Conservation (phyloP, 2,797 vertebrate species). For the Pangasius sanitwongsei region DNA sequence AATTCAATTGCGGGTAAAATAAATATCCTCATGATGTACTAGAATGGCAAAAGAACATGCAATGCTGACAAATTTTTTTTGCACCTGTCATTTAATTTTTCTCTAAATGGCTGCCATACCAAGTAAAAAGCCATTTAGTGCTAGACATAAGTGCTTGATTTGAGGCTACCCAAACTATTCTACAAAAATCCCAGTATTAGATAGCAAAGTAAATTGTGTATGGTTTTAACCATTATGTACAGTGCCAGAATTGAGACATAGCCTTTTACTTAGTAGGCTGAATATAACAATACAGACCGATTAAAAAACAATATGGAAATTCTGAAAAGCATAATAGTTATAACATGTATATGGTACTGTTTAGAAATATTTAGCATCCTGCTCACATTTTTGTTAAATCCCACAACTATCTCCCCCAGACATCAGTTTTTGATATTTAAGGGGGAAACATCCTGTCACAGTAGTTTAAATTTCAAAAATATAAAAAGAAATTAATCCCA, state of each 20-base stretch:
- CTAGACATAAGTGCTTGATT: background rate
- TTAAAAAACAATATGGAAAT: background rate
- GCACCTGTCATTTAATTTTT: background rate
- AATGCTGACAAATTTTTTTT: background rate
- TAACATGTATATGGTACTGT: background rate
- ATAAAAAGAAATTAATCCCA: background rate
- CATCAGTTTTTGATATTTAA: background rate
- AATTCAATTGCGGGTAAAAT: background rate
- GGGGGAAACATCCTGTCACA: background rate
- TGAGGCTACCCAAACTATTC: background rate
- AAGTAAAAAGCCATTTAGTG: background rate
- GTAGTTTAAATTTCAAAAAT: slow-evolving; percentile 19
- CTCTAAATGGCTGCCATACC: background rate
- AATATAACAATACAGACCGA: background rate
- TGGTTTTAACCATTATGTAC: background rate
- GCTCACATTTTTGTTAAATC: slow-evolving; percentile 25
- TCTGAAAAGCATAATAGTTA: background rate
- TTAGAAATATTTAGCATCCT: slow-evolving; percentile 19
- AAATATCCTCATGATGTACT: background rate
- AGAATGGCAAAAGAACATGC: background rate
- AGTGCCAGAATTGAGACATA: background rate
- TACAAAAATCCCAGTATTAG: background rate
- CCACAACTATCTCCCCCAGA: slow-evolving; percentile 2
- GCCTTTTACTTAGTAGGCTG: background rate
- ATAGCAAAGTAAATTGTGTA: background rate